Base-by-base conservation (phyloP, 1,140 invertebrate species). In the Thereuonema tuberculata region DNA sequence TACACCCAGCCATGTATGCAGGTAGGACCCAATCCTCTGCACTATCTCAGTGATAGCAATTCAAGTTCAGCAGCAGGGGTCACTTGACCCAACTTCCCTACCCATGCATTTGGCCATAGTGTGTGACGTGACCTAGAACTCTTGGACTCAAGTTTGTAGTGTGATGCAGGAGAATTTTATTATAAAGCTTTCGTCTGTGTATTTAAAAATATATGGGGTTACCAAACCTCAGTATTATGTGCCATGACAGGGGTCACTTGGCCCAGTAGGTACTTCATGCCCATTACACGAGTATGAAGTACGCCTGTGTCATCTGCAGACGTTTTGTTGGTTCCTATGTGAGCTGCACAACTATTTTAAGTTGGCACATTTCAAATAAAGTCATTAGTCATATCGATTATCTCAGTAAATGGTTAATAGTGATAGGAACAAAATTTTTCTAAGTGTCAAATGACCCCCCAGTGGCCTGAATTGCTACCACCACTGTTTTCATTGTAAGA, bases 1-100 rank as follows among this genome's bases (percentile, higher is more conserved):
- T 73, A 50, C 72, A 70, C 54, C 70, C 71, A 48, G 70, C 69
- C 59, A 66, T 73, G 54, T 69, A 72, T 63, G 70, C 71, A 67
- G 72, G 73, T 74, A 68, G 65, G 65, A 65, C 63, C 56, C 63
- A 66, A 56, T 62, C 61, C 53, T 66, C 59, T 61, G 55, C 49
- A 14, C 59, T 55, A 14, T 55, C 53, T 55, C 53, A 55, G 53
- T 55, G 53, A 55, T 55, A 55, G 53, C 53, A 55, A 14, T 25
- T 25, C 14, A 25, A 25, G 25, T 25, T 25, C 14, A 25, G 53
- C 53, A 55, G 53, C 9, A 50, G 53, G 53, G 53, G 53, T 55
- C 53, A 28, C 9, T 55, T 55, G 53, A 21, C 48, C 48, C 48
- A 50, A 21, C 21, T 43, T 12, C n/a, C n/a, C n/a, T n/a, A n/a